Percentiles rank a stretch among this genome's conserved stretches.
phyloP scores from a whole-genome alignment of 2,113 vertebrate species.

The Prinia subflava region DNA sequence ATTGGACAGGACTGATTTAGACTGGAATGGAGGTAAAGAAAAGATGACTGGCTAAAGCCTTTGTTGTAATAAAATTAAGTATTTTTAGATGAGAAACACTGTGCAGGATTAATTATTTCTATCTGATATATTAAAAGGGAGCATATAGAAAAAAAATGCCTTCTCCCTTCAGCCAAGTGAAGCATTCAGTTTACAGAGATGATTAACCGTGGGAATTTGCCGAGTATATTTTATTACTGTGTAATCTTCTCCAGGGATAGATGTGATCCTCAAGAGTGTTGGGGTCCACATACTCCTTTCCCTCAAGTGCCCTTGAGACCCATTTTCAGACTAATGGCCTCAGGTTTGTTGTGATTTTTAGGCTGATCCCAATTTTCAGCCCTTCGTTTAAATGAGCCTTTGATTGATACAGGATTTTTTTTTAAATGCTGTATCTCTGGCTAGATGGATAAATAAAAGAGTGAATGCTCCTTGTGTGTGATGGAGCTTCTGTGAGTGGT shows the following conservation, averaged over 20 bases:
- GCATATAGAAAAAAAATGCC: background rate
- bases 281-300: slow-evolving; percentile 39
- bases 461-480: background rate
- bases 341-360: slow-evolving; percentile 33
- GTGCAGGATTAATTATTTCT: background rate
- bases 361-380: background rate
- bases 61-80: background rate
- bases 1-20: slow-evolving; percentile 7
- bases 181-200: slow-evolving; percentile 33
- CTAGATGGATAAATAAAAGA: background rate
- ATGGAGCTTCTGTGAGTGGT: background rate
- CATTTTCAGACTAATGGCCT: slow-evolving; percentile 22
- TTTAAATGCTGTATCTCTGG: background rate
- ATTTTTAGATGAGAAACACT: slow-evolving; percentile 18
- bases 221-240: background rate
- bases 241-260: slow-evolving; percentile 5
- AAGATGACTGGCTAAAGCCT: slow-evolving; percentile 1
- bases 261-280: slow-evolving; percentile 20
- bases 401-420: background rate
- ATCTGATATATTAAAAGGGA: background rate
- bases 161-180: slow-evolving; percentile 17
- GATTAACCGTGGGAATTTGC: slow-evolving; percentile 35
- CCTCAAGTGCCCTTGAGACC: slow-evolving; percentile 26
- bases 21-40: slow-evolving; percentile 4
- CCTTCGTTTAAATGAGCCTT: background rate